Conservation (phyloP, 2,113 vertebrate genomes). For the Cynocephalus volans region DNA sequence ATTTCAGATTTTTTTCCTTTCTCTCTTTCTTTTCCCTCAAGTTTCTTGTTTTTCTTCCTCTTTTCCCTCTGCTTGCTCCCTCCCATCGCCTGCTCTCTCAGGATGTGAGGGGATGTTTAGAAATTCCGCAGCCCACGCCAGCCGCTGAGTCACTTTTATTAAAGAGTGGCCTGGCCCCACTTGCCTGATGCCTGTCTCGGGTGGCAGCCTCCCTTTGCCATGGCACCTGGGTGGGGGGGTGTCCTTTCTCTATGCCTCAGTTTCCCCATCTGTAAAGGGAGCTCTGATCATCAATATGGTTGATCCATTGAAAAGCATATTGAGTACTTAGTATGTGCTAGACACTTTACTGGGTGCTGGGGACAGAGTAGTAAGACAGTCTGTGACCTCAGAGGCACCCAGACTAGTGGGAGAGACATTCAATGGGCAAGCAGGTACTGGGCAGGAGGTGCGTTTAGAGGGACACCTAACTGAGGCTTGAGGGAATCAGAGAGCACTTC, state of each 20-base stretch:
- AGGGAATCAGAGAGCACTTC: background rate
- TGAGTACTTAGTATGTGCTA: background rate
- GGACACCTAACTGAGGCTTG: no score
- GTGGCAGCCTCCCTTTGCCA: background rate
- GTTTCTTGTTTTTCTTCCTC: conserved; percentile 86
- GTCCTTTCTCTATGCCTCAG: conserved; percentile 41
- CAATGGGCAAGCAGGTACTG: background rate
- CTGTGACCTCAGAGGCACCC: background rate
- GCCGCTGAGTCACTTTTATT: conserved; percentile 82
- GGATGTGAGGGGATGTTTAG: conserved; percentile 84
- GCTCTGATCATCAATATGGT: background rate
- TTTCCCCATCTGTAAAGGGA: conserved; percentile 47
- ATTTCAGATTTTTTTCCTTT: conserved; percentile 70
- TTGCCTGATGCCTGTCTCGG: conserved; percentile 41
- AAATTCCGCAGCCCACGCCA: conserved; percentile 81
- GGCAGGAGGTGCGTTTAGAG: background rate
- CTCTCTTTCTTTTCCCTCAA: conserved; percentile 73
- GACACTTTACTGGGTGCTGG: background rate
- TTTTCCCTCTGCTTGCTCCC: conserved; percentile 68
- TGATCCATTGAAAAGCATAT: background rate
- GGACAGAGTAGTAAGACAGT: background rate
- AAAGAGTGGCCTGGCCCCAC: conserved; percentile 63
- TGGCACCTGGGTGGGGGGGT: fast-evolving
- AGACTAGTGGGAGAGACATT: background rate
- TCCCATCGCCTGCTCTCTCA: conserved; percentile 74